Evolutionary conservation across 1,140 invertebrate species (phyloP).

Genomic region (Nasonia longicornis): DNA sequence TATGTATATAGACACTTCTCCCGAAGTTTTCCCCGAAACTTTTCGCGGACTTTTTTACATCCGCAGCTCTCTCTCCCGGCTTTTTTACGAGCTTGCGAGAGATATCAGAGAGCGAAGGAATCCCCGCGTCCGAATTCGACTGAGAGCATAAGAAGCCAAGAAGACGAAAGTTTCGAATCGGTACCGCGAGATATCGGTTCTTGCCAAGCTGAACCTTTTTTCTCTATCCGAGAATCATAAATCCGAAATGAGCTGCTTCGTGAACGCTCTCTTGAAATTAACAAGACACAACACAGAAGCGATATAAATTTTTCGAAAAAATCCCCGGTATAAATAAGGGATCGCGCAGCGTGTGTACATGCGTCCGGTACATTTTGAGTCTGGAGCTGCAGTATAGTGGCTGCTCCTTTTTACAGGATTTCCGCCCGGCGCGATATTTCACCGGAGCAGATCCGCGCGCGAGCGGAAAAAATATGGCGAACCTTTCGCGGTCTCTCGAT

Average conservation of each 20-base stretch:
- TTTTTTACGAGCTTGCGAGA: constrained; percentile 21
- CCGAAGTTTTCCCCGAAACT: constrained; percentile 26
- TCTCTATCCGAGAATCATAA: not conserved
- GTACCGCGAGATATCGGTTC: not conserved
- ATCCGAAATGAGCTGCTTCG: not conserved
- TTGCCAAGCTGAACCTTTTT: not conserved
- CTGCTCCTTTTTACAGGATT: constrained; percentile 6
- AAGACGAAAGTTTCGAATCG: constrained; percentile 25
- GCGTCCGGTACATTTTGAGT: not conserved
- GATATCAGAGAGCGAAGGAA: not conserved
- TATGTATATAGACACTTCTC: not conserved
- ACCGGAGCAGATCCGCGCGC: not conserved
- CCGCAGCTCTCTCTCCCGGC: constrained; percentile 4
- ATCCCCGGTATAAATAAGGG: not conserved
- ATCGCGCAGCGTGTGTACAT: not conserved
- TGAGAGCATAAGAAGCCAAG: not conserved
- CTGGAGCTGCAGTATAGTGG: not conserved
- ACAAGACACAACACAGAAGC: not conserved
- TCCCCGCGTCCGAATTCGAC: constrained; percentile 15
- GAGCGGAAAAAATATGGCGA: constrained; percentile 17
- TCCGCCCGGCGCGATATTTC: not conserved
- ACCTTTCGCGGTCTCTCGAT: not conserved
- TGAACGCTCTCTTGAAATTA: not conserved
- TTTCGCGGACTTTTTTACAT: constrained; percentile 38
- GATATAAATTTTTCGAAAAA: not conserved